A percentile compares a stretch with the other conserved stretches of the same genome.
Evolutionary conservation across 2,888 invertebrate genomes (phyloP).

Genomic region (Eupithecia subumbrata): DNA sequence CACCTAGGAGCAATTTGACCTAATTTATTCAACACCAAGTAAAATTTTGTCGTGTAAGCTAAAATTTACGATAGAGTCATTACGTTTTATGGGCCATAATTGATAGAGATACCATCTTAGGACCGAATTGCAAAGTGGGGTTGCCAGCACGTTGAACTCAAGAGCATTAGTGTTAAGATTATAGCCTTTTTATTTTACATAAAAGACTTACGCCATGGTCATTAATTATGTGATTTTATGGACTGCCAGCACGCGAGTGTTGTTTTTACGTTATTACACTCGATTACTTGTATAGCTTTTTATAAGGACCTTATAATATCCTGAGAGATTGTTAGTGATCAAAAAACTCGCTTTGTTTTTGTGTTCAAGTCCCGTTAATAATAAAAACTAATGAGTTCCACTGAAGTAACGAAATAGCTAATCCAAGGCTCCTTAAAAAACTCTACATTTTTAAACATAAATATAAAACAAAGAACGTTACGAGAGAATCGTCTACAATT

Average conservation of each 20-base stretch:
- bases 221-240: constrained; percentile 79
- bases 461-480: constrained; percentile 30
- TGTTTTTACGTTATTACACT: constrained; percentile 60
- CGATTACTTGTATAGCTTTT: constrained; percentile 55
- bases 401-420: background rate
- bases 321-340: constrained; percentile 27
- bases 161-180: constrained; percentile 75
- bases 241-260: constrained; percentile 65
- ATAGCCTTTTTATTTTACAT: constrained; percentile 67
- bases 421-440: background rate
- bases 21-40: constrained; percentile 79
- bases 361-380: constrained; percentile 6
- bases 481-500: constrained; percentile 41
- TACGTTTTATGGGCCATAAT: constrained; percentile 82
- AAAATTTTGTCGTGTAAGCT: constrained; percentile 79
- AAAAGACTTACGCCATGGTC: constrained; percentile 75
- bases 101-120: constrained; percentile 81
- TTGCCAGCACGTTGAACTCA: constrained; percentile 72
- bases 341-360: constrained; percentile 37
- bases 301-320: constrained; percentile 26
- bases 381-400: constrained; percentile 11
- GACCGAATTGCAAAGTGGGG: constrained; percentile 79
- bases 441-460: constrained; percentile 11
- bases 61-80: constrained; percentile 83
- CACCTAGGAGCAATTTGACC: constrained; percentile 64